Base-by-base conservation (phyloP, 2,113 vertebrate genomes). In the Saguinus midas region DNA sequence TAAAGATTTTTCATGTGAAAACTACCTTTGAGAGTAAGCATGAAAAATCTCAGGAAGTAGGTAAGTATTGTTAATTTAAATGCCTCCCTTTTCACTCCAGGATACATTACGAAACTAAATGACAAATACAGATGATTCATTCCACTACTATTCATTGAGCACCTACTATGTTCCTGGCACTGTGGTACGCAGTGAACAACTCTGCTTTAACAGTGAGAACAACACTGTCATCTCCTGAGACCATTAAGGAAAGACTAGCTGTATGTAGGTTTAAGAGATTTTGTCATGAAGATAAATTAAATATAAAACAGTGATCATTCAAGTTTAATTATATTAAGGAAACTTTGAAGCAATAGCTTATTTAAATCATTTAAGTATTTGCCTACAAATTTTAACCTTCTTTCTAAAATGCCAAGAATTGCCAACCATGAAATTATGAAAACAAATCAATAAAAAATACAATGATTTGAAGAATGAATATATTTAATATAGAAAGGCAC, bases 1-100 rank as follows among this genome's bases (percentile, higher is more conserved):
- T 75, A 76, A 95, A 95, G 27, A 87, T 29, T 97, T 92, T 95
- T 95, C 21, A 76, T 52, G 43, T 0, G 70, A 93, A 96, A 95
- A 29, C 90, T 90, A 93, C 27, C 52, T 95, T 86, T 95, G 70
- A 84, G 82, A 93, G 10, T 64, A 96, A 80, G 29, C 12, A 90
- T 37, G 40, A 93, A 82, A 68, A 78, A 73, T 72, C 29, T 92
- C 40, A 75, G 68, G 16, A 95, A 94, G 79, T 20, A 72, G 40
- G 8, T 83, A 90, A 93, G 52, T 81, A 92, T 9, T 93, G 40
- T 27, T 75, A 58, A 73, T 90, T 96, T 89, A 93, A 89, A 81
- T 4, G 48, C 2, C 11, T 70, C 6, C 5, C 16, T 72, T 37
- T 40, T 70, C 8, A 79, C 17, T 83, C 35, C 25, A 83, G 64